Percentiles rank a stretch among this genome's conserved stretches.
These are phyloP conservation scores for Drosophila pectinifera DNA, from an alignment of 1,140 invertebrate species.

Conservation along the genomic window DNA sequence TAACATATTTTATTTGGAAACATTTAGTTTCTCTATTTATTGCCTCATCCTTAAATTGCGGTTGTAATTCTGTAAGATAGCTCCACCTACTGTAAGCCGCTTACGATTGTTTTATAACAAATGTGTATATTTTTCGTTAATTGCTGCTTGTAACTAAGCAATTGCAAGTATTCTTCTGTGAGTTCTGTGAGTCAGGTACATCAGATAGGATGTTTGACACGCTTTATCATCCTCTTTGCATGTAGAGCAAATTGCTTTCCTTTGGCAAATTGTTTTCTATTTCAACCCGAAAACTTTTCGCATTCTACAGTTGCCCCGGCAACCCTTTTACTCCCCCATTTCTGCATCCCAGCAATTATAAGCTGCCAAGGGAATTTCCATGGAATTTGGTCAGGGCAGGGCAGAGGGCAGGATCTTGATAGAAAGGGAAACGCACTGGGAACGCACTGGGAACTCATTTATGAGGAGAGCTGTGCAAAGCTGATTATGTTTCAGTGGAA, in stretches of 20 bases:
- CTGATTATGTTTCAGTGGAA: conserved; percentile 49
- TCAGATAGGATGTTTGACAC: conserved; percentile 19
- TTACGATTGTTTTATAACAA: conserved; percentile 1
- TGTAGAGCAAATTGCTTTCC: conserved; percentile 34
- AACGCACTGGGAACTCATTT: conserved; percentile 21
- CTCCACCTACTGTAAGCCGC: neutral
- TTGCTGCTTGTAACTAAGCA: conserved; percentile 11
- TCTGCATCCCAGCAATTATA: conserved; percentile 40
- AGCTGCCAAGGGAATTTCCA: conserved; percentile 30
- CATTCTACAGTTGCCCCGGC: conserved; percentile 25
- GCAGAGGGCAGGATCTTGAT: conserved; percentile 34
- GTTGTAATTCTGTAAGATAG: neutral
- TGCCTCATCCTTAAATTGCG: neutral
- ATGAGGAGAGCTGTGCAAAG: conserved; percentile 40
- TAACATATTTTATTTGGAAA: neutral
- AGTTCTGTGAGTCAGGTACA: conserved; percentile 20
- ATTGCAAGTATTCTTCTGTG: conserved; percentile 10
- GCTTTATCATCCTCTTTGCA: conserved; percentile 9
- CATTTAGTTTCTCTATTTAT: neutral
- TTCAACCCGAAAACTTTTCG: conserved; percentile 31
- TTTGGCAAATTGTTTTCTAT: conserved; percentile 31
- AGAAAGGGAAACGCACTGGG: conserved; percentile 19
- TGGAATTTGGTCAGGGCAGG: conserved; percentile 38
- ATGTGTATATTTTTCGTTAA: conserved; percentile 19
- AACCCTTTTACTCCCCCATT: conserved; percentile 13